These are phyloP conservation scores for Calyptommatus sinebrachiatus DNA, from an alignment of 2,113 vertebrate species.

Conservation along the genomic window DNA sequence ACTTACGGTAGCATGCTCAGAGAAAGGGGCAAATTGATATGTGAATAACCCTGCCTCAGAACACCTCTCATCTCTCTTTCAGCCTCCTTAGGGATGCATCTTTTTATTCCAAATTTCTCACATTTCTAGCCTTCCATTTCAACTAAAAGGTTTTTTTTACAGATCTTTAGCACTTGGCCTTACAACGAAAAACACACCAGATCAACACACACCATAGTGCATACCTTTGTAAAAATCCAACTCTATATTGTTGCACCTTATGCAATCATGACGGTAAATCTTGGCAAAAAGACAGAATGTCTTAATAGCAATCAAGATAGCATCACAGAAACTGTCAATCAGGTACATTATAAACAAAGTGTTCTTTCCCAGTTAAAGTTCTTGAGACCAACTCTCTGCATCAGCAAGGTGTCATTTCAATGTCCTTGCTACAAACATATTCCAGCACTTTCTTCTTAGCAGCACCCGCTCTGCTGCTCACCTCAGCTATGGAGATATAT, in stretches of 20 bases:
- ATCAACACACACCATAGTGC: neutral
- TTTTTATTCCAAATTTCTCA: too few relatives aligned
- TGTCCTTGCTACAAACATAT: neutral
- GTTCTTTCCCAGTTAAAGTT: neutral
- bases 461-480: neutral
- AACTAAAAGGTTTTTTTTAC: neutral
- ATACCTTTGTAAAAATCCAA: neutral
- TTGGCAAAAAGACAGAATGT: neutral
- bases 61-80: too few relatives aligned
- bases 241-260: neutral
- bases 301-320: neutral
- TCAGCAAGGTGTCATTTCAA: neutral
- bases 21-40: too few relatives aligned
- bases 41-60: too few relatives aligned
- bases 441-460: neutral
- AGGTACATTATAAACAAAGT: neutral
- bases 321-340: neutral
- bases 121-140: neutral
- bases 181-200: neutral
- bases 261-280: neutral
- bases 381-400: neutral
- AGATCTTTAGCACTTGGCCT: neutral
- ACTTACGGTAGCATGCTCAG: too few relatives aligned
- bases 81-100: too few relatives aligned
- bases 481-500: neutral